These are phyloP conservation scores for Myotis findleyi DNA, from an alignment of 2,797 vertebrate genomes.

Conservation along the genomic window DNA sequence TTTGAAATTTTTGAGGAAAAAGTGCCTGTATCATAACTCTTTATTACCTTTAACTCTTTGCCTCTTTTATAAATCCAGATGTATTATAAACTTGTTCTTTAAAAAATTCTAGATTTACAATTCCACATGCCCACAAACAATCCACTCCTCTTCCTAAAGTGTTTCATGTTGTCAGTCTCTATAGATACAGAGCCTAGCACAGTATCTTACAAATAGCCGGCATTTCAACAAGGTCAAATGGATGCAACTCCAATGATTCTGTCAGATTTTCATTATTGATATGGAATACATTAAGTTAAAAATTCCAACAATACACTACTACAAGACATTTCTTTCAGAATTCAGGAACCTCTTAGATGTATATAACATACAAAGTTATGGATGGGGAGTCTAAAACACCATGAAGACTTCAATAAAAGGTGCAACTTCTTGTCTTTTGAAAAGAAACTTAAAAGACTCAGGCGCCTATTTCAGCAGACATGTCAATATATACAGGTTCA, in stretches of 20 bases:
- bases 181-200: neutral
- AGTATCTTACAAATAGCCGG: neutral
- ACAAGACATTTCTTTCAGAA: neutral
- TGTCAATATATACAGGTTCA: neutral
- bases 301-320: neutral
- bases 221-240: neutral
- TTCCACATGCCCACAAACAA: neutral
- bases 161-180: neutral
- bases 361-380: neutral
- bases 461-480: neutral
- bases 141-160: neutral
- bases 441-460: constrained; percentile 24
- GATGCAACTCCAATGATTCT: neutral
- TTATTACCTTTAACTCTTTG: neutral
- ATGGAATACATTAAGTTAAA: neutral
- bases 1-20: constrained; percentile 12
- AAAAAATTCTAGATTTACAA: neutral
- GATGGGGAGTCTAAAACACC: constrained; percentile 2
- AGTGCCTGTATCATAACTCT: neutral
- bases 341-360: neutral
- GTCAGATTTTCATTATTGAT: neutral
- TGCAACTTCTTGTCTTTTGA: constrained; percentile 15
- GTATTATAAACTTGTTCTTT: neutral
- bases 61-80: constrained; percentile 17
- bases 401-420: neutral